Evolutionary conservation across 2,797 vertebrate species (phyloP).

Genomic region (Tiaroga cobitis): DNA sequence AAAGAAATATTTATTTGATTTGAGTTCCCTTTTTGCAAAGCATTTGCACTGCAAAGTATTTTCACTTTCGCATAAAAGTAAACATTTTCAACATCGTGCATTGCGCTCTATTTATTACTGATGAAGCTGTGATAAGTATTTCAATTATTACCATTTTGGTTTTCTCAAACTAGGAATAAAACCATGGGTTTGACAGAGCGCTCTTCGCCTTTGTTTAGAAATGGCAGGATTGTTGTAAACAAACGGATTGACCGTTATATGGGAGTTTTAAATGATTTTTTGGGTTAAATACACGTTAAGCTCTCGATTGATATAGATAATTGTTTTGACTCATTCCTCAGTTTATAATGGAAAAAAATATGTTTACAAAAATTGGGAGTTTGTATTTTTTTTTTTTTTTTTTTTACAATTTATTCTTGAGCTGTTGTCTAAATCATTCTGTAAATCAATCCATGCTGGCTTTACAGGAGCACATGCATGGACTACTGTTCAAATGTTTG

Average conservation of each 20-base stretch:
- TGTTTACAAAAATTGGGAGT: not conserved
- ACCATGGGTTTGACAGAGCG: slow-evolving; percentile 29
- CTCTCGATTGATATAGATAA: not conserved
- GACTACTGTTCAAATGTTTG: not conserved
- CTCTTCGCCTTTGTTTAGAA: slow-evolving; percentile 9
- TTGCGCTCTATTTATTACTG: slow-evolving; percentile 50
- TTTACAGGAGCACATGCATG: not conserved
- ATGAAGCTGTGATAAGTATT: slow-evolving; percentile 53
- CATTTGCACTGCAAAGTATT: slow-evolving; percentile 53
- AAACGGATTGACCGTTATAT: not conserved
- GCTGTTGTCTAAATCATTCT: not conserved
- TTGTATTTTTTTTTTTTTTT: not conserved
- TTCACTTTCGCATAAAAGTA: slow-evolving; percentile 39
- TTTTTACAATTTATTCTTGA: not conserved
- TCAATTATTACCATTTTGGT: slow-evolving; percentile 33
- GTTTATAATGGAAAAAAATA: not conserved
- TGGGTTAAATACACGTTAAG: not conserved
- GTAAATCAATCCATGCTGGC: not conserved
- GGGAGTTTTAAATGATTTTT: not conserved
- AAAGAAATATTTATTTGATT: slow-evolving; percentile 60
- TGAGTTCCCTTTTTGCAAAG: slow-evolving; percentile 50
- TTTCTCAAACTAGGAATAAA: slow-evolving; percentile 58
- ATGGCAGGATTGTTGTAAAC: not conserved
- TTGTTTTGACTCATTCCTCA: not conserved
- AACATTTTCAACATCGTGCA: slow-evolving; percentile 21